These are phyloP conservation scores for Chrysina gloriosa DNA, from an alignment of 2,888 invertebrate species.

Conservation along the genomic window DNA sequence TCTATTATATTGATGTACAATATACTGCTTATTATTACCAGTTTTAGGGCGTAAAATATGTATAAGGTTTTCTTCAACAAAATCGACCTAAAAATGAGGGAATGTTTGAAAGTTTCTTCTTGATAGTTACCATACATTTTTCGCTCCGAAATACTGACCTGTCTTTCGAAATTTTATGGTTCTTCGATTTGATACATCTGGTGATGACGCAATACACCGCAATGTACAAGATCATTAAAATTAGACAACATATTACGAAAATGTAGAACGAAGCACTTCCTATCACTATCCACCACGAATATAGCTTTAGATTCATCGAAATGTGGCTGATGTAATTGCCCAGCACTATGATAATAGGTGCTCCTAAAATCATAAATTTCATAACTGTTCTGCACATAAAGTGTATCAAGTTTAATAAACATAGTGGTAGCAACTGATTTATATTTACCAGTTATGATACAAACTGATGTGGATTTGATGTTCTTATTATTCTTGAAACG, in stretches of 20 bases:
- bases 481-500: constrained; percentile 68
- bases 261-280: constrained; percentile 72
- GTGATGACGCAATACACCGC: constrained; percentile 34
- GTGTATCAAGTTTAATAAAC: too few species aligned
- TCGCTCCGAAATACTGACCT: constrained; percentile 68
- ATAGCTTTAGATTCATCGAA: constrained; percentile 68
- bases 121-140: constrained; percentile 29
- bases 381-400: neutral
- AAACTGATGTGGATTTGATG: constrained; percentile 73
- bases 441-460: constrained; percentile 69
- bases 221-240: constrained; percentile 30
- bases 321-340: constrained; percentile 76
- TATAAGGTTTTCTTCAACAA: constrained; percentile 72
- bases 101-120: neutral
- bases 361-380: constrained; percentile 63
- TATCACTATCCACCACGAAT: constrained; percentile 74
- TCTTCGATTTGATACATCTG: constrained; percentile 65
- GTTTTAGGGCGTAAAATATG: constrained; percentile 70
- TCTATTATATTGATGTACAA: constrained; percentile 73
- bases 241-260: constrained; percentile 69
- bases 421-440: too few species aligned
- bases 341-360: constrained; percentile 74
- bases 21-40: constrained; percentile 72
- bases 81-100: constrained; percentile 66
- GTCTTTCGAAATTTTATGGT: constrained; percentile 72